Evolutionary conservation across 2,888 invertebrate genomes (phyloP).

Genomic region (Choreutis nemorana): DNA sequence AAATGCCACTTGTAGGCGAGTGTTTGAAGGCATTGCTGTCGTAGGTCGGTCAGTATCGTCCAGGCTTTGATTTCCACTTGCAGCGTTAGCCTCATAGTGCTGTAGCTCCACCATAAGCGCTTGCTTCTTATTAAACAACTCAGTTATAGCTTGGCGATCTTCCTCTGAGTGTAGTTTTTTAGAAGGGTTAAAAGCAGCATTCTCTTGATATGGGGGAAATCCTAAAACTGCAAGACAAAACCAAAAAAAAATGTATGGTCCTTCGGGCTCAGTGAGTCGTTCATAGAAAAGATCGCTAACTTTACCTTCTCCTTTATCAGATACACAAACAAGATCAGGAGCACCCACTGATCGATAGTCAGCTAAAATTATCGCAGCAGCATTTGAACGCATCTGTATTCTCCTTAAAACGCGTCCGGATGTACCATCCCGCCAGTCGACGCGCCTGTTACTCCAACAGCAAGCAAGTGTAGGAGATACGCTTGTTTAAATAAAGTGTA

Average conservation of each 20-base stretch:
- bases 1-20: constrained; percentile 79
- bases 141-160: constrained; percentile 77
- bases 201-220: constrained; percentile 45
- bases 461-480: no score
- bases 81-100: constrained; percentile 79
- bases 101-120: constrained; percentile 80
- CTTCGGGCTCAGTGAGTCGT: no score
- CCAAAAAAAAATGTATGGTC: constrained; percentile 1
- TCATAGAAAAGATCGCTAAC: no score
- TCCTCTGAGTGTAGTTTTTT: constrained; percentile 42
- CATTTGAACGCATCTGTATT: constrained; percentile 45
- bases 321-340: constrained; percentile 82
- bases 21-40: constrained; percentile 77
- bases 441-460: constrained; percentile 75
- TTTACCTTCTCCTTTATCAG: constrained; percentile 85
- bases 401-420: constrained; percentile 45
- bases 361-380: constrained; percentile 84
- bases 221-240: constrained; percentile 34
- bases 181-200: constrained; percentile 27
- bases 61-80: constrained; percentile 22
- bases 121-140: constrained; percentile 82
- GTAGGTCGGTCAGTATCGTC: constrained; percentile 33
- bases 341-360: constrained; percentile 84
- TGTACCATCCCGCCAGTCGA: constrained; percentile 86
- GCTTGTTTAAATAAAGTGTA: no score